Percentiles rank a stretch among this genome's conserved stretches.
phyloP scores from a whole-genome alignment of 2,888 invertebrate species.

The Copidosoma aretas region DNA sequence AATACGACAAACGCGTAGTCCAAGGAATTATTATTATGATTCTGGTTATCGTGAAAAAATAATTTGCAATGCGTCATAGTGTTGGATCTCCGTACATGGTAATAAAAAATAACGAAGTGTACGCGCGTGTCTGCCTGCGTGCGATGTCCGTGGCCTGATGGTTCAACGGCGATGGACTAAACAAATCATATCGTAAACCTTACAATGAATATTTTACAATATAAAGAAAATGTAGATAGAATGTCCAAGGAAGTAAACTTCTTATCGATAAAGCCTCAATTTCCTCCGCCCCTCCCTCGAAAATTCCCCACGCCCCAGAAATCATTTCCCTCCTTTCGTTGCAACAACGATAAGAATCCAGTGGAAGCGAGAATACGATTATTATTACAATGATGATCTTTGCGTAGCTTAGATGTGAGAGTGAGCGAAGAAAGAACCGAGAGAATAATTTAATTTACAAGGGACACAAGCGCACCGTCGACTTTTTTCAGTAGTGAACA shows the following conservation, averaged over 20 bases:
- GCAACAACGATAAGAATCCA: constrained; percentile 31
- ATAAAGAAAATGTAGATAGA: constrained; percentile 60
- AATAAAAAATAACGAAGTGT: too few species aligned
- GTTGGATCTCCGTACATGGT: constrained; percentile 32
- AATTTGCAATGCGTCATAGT: constrained; percentile 24
- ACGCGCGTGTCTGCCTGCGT: too few species aligned
- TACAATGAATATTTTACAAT: constrained; percentile 62
- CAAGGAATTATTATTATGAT: too few species aligned
- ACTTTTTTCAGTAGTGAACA: constrained; percentile 50
- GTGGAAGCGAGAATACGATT: constrained; percentile 3
- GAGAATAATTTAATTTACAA: constrained; percentile 26
- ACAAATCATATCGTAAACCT: constrained; percentile 61
- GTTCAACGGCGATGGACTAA: constrained; percentile 49
- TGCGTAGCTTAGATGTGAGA: not conserved
- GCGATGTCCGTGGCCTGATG: constrained; percentile 39
- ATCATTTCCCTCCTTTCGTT: constrained; percentile 26
- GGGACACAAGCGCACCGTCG: constrained; percentile 28
- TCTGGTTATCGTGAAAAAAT: constrained; percentile 8
- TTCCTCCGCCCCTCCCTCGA: too few species aligned
- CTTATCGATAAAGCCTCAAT: constrained; percentile 23
- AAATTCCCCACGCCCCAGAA: constrained; percentile 10
- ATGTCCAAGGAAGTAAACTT: constrained; percentile 49
- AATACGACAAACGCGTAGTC: too few species aligned
- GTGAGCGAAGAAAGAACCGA: constrained; percentile 41
- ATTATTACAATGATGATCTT: not conserved